Base-by-base conservation (phyloP, 2,113 vertebrate genomes). In the Natator depressus region DNA sequence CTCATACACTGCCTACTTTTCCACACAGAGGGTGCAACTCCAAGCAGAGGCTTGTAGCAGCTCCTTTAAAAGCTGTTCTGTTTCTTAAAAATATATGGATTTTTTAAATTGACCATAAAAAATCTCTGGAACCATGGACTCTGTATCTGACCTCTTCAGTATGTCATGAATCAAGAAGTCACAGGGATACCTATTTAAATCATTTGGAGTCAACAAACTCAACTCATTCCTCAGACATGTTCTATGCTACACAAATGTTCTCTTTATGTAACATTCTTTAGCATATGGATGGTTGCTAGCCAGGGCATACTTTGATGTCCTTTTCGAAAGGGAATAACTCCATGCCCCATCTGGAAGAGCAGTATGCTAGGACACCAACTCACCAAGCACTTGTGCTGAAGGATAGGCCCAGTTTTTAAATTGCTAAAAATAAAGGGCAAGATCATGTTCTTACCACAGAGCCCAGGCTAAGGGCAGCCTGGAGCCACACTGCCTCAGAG, bases 191-290 rank as follows among this genome's bases (percentile, higher is more conserved):
- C 9, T 11, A 2, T 31, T 47, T 46, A 92, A 88, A 79, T 46
- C 0, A 0, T 0, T 31, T 69, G 46, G 11, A 62, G 29, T 76
- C n/a, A 89, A 53, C 10, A 65, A 54, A 42, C 35, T 87, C 29
- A 53, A 65, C 0, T 1, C 20, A 27, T 8, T 11, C 38, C 17
- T 93, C 83, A 1, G 1, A 3, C 6, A 31, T 0, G 35, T 1
- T 1, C 10, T 5, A 47, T 38, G 47, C 55, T 93, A 59, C n/a
- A 50, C 80, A 1, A 1, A 38, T 84, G 22, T 16, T 49, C 51
- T 62, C 47, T 57, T 35, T 1, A 0, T 24, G 1, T 3, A 29
- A 49, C 29, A 46, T 25, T 19, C n/a, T 72, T 76, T 22, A 42
- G 84, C 91, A 25, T 50, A 5, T 49, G 82, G 46, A 78, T 31